Evolutionary conservation across 2,888 invertebrate species (phyloP).

Genomic region (Rhingia rostrata): DNA sequence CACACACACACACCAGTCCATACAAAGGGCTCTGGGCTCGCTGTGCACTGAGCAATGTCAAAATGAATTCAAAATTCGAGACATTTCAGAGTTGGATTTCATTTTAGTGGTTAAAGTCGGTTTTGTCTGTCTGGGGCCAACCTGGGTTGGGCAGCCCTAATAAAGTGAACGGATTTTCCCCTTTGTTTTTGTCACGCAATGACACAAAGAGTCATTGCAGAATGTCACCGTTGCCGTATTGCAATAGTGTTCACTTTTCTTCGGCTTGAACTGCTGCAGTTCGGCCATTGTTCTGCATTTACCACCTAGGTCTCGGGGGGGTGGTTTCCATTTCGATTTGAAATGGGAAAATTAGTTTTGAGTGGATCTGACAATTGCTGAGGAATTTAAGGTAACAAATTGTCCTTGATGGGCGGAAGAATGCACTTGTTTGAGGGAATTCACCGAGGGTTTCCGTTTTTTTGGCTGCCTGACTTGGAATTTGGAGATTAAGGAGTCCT

Average conservation of each 20-base stretch:
- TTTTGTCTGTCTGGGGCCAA: slow-evolving; percentile 62
- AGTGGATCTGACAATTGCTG: slow-evolving; percentile 6
- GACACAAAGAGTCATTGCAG: slow-evolving; percentile 40
- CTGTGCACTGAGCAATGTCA: slow-evolving; percentile 50
- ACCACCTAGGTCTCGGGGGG: neutral
- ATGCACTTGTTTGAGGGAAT: neutral
- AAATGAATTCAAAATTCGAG: slow-evolving; percentile 72
- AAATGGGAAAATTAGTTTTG: neutral
- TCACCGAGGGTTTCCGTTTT: neutral
- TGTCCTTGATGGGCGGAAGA: neutral
- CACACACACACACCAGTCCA: slow-evolving; percentile 2
- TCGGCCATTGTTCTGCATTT: slow-evolving; percentile 6
- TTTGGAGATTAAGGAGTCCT: too few relatives aligned
- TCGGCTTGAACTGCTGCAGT: slow-evolving; percentile 23
- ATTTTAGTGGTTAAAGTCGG: slow-evolving; percentile 70
- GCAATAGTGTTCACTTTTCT: slow-evolving; percentile 6
- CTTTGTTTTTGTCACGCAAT: slow-evolving; percentile 63
- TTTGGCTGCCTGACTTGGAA: too few relatives aligned
- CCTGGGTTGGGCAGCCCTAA: slow-evolving; percentile 30
- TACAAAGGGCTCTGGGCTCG: neutral
- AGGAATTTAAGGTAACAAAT: neutral
- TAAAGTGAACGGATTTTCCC: slow-evolving; percentile 62
- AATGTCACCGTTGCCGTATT: slow-evolving; percentile 25
- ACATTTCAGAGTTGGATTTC: slow-evolving; percentile 69
- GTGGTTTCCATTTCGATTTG: neutral